Base-by-base conservation (phyloP, 2,113 vertebrate genomes). In the Pterocles orientalis region DNA sequence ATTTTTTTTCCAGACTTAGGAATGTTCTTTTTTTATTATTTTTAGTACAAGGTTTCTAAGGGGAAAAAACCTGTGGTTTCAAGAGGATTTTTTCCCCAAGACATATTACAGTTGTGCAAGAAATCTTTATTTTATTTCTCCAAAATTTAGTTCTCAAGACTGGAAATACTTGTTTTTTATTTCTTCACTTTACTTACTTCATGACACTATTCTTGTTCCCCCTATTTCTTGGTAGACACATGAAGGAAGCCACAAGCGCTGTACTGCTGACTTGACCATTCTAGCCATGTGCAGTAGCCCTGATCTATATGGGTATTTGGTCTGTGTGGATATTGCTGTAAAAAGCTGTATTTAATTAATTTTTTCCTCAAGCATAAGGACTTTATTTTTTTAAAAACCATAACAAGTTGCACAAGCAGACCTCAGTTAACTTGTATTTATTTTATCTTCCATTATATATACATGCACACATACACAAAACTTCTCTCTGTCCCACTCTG, bases 1-100 rank as follows among this genome's bases (percentile, higher is more conserved):
- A 66, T 53, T 50, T 89, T 95, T 89, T 95, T 90, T 86, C 94
- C 93, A 97, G 66, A 80, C 85, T 77, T 51, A 65, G 34, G 62
- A 97, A 97, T 96, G 90, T 79, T 83, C 31, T 60, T 76, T 60
- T 86, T 80, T 33, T 58, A 45, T 50, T 43, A 65, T 84, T 84
- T 94, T 86, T 82, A 90, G 82, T 62, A 82, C 94, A 91, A 93
- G n/a, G 39, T 26, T 91, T 97, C 62, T 80, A 48, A 94, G 31
- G 41, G 68, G 64, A 51, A 88, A 92, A 78, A 95, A 81, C 3
- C 12, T 96, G 92, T 94, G 88, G 90, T 95, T 96, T 92, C 80
- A 65, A 86, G n/a, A 90, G 64, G 45, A 89, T 90, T 95, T 93
- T 94, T 95, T 81, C 94, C 88, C 33, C 61, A 26, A 90, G 81